phyloP scores from a whole-genome alignment of 64 coral and sea anemone genomes.

The Dendrophyllia cribrosa region DNA sequence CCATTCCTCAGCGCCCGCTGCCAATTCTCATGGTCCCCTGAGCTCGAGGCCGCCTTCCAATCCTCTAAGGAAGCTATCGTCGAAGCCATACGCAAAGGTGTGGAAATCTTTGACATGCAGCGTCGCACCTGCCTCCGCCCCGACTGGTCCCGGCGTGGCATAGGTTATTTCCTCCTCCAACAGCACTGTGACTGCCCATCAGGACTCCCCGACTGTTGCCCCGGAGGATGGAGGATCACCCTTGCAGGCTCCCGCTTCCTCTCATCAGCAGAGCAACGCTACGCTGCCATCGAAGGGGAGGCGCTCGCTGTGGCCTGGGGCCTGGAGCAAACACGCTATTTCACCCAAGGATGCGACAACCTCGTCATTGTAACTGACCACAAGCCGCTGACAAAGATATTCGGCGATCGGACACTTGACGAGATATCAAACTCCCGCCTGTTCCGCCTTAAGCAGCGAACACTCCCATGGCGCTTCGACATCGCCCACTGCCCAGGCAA shows the following conservation, averaged over 20 bases:
- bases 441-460: slow-evolving; percentile 38
- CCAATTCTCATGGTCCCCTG: too few species aligned
- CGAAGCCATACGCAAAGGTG: too few species aligned
- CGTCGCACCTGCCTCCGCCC: too few species aligned
- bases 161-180: too few species aligned
- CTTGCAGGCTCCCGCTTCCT: too few species aligned
- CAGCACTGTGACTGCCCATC: too few species aligned
- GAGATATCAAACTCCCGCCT: slow-evolving; percentile 46
- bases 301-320: slow-evolving; percentile 60
- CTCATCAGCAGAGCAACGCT: slow-evolving; percentile 46
- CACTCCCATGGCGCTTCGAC: slow-evolving; percentile 29
- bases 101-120: too few species aligned
- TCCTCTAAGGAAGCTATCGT: too few species aligned
- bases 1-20: too few species aligned
- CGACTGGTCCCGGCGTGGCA: too few species aligned
- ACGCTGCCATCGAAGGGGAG: slow-evolving; percentile 53
- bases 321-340: too few species aligned
- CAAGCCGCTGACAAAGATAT: slow-evolving; percentile 30
- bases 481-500: slow-evolving; percentile 6
- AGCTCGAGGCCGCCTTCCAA: too few species aligned
- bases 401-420: slow-evolving; percentile 25
- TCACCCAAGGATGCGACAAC: slow-evolving; percentile 58
- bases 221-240: slow-evolving; percentile 43
- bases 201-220: slow-evolving; percentile 19
- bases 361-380: slow-evolving; percentile 48